Conservation (phyloP, 2,888 invertebrate genomes). For the Dorcus parallelipipedus region DNA sequence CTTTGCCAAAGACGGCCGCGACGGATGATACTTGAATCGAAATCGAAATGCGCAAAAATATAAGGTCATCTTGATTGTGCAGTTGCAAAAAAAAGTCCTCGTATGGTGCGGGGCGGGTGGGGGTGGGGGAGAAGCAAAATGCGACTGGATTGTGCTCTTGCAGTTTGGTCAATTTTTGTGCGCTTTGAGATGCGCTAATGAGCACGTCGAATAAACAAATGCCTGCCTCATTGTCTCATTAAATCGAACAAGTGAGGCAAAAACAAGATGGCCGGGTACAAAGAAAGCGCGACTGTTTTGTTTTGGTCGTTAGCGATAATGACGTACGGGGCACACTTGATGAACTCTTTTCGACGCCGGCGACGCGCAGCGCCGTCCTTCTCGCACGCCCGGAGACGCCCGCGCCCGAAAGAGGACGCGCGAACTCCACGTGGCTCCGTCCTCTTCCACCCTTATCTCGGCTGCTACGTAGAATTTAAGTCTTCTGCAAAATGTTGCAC, state of each 20-base stretch:
- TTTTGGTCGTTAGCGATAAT: conserved; percentile 47
- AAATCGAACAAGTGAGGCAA: conserved; percentile 47
- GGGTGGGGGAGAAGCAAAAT: no score
- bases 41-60: no score
- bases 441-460: conserved; percentile 29
- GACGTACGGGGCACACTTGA: conserved; percentile 37
- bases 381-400: neutral
- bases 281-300: conserved; percentile 45
- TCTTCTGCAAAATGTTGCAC: conserved; percentile 43
- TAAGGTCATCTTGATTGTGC: no score
- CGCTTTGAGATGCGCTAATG: neutral
- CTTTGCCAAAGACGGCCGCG: no score
- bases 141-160: neutral
- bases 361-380: neutral
- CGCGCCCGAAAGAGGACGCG: neutral
- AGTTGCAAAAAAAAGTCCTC: no score
- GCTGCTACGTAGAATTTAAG: conserved; percentile 41
- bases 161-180: neutral
- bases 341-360: neutral
- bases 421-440: neutral
- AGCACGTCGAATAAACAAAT: conserved; percentile 15
- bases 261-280: conserved; percentile 47
- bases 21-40: no score
- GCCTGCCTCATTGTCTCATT: conserved; percentile 35
- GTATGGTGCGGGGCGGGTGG: no score